Percentiles rank a stretch among this genome's conserved stretches.
Evolutionary conservation across 2,113 vertebrate genomes (phyloP).

Genomic region (Junco hyemalis): DNA sequence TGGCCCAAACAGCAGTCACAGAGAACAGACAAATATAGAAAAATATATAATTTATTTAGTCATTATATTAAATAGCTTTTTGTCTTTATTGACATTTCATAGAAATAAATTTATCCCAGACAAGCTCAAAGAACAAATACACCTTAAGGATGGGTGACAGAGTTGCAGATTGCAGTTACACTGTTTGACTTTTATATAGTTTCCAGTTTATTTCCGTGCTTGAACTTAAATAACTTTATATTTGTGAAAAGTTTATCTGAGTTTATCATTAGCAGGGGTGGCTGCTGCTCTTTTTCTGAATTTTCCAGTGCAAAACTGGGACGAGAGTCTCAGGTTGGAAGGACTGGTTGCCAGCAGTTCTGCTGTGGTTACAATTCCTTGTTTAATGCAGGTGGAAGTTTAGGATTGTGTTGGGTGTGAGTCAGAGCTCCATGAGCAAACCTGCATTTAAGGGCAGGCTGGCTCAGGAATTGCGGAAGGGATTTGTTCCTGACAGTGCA

Average conservation of each 20-base stretch:
- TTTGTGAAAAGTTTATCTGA: neutral
- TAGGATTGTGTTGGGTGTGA: accelerated
- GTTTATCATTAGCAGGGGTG: neutral
- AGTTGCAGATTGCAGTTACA: neutral
- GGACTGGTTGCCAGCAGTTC: neutral
- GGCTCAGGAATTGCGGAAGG: neutral
- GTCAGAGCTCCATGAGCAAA: neutral
- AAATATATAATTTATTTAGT: neutral
- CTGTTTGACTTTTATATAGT: neutral
- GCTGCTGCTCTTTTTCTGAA: neutral
- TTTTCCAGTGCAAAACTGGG: neutral
- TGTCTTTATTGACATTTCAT: neutral
- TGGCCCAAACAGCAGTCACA: neutral
- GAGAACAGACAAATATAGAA: neutral
- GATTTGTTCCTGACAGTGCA: neutral
- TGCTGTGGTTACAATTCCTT: neutral
- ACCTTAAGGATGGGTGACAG: neutral
- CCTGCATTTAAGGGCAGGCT: neutral
- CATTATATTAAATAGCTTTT: neutral
- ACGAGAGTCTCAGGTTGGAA: neutral
- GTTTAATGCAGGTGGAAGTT: neutral
- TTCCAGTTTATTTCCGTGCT: neutral
- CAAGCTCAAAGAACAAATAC: neutral
- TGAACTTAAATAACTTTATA: neutral
- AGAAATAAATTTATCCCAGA: neutral